Evolutionary conservation across 2,113 vertebrate genomes (phyloP), one percentile per base, ranked within the genome.

Genomic region (Tychaedon coryphoeus): DNA sequence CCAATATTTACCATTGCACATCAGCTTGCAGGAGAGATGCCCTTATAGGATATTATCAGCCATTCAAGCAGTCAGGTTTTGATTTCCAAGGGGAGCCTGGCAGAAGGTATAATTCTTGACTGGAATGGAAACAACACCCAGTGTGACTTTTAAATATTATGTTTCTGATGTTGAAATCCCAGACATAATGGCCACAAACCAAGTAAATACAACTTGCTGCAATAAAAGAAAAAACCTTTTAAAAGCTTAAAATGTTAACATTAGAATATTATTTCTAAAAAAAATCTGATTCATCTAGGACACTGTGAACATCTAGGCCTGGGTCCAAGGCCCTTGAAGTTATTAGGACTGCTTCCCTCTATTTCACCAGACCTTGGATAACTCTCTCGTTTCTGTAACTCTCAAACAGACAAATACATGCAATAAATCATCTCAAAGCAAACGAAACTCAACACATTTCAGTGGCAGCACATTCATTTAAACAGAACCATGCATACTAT

Each of bases 401-500:
- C 92, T 92, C 88, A 64, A 74, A 80, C n/a, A 69, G 76, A 92
- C 64, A 91, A 96, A 94, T 93, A 74, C 53, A 53, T 18, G 69
- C 79, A 80, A 53, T 94, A 53, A 6, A 95, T 96, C 93, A 96
- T 88, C 86, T 71, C 82, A 93, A 94, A 95, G 92, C 92, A 84
- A 94, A 96, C 33, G 81, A 80, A 88, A 73, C 81, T 76, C 85
- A 93, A 96, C 93, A 86, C 94, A 62, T 94, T 94, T 96, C 95
- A 94, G 92, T n/a, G 69, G 76, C 92, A 95, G 94, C 74, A 90
- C 88, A 95, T 92, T 95, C 86, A 84, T 96, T 96, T 93, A 93
- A 90, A 57, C 90, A 90, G 71, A 93, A 57, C 69, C 67, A 65
- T 5, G 69, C 19, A 92, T 94, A 95, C 96, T 97, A 95, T 96